Base-by-base conservation (phyloP, 2,113 vertebrate genomes). In the Sceloporus tristichus region DNA sequence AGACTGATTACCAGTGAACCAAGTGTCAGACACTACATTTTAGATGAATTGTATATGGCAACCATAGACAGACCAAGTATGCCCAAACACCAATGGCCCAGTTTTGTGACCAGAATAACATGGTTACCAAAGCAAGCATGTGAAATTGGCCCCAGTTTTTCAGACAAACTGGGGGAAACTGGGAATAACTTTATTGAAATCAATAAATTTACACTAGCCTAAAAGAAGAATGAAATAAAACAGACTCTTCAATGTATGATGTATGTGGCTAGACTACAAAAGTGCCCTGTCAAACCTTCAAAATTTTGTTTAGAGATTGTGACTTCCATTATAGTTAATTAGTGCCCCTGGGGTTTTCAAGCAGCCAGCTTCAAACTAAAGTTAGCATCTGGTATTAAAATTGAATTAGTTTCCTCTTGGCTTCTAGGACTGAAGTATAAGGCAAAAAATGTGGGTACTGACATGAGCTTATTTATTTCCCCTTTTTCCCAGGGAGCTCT, bases 321-420 rank as follows among this genome's bases (percentile, higher is more conserved):
- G 71, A 82, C 79, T 88, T 62, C 86, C 59, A 87, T 87, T 88
- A 88, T 53, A 54, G 71, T 53, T 88, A 88, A 88, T 88, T 88
- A 66, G 71, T 82, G 71, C 80, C 86, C 71, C 56, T 88, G 86
- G 56, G 79, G 86, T 54, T 82, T 82, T 75, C 71, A 88, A n/a
- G 71, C 86, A 88, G 86, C 40, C 59, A 40, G n/a, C 71, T 76
- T 82, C 29, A 75, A 87, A 82, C 65, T 82, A 75, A 87, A 87
- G 71, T 75, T 82, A 76, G 71, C 16, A 13, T 75, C 86, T 87
- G 79, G 56, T 82, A 82, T 87, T 87, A 87, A 87, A 87, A 82
- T 82, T 82, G 71, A 87, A 82, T 82, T 82, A 82, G 71, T 82
- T 74, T 66, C 56, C 19, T 65, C n/a, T 21, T 81, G 40, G 56